These are phyloP conservation scores for Agrochola litura DNA, from an alignment of 2,888 invertebrate species.

Conservation along the genomic window DNA sequence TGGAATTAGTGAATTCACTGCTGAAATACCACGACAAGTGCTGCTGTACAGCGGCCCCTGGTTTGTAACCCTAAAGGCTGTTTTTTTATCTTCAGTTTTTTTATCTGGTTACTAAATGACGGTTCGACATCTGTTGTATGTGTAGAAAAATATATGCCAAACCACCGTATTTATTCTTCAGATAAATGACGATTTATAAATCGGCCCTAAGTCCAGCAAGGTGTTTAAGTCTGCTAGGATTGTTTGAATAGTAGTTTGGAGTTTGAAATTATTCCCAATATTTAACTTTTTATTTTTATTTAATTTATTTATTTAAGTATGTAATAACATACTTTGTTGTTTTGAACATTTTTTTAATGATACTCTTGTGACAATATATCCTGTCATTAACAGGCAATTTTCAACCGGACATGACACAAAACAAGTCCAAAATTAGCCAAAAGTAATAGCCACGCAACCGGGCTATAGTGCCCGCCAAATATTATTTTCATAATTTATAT, in stretches of 20 bases:
- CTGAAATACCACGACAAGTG: too few species aligned
- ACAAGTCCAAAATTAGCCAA: constrained; percentile 13
- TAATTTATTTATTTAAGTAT: too few species aligned
- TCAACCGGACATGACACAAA: constrained; percentile 1
- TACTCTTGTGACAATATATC: not conserved
- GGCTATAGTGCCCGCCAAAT: constrained; percentile 35
- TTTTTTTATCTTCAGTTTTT: too few species aligned
- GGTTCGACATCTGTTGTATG: not conserved
- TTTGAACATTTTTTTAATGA: not conserved
- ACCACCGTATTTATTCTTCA: not conserved
- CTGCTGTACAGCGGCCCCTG: not conserved
- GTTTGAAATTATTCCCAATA: not conserved
- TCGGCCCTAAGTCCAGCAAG: not conserved
- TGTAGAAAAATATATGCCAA: not conserved
- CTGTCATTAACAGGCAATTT: constrained; percentile 19
- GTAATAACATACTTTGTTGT: too few species aligned
- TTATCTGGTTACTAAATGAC: not conserved
- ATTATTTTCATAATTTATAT: constrained; percentile 72
- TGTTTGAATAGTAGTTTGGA: not conserved
- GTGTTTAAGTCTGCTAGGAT: not conserved
- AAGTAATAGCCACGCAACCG: constrained; percentile 19
- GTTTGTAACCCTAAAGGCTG: too few species aligned
- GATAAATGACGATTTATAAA: not conserved
- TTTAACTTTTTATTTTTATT: too few species aligned
- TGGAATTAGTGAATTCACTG: constrained; percentile 1